Base-by-base conservation (phyloP, 2,113 vertebrate genomes). In the Todiramphus chloris region DNA sequence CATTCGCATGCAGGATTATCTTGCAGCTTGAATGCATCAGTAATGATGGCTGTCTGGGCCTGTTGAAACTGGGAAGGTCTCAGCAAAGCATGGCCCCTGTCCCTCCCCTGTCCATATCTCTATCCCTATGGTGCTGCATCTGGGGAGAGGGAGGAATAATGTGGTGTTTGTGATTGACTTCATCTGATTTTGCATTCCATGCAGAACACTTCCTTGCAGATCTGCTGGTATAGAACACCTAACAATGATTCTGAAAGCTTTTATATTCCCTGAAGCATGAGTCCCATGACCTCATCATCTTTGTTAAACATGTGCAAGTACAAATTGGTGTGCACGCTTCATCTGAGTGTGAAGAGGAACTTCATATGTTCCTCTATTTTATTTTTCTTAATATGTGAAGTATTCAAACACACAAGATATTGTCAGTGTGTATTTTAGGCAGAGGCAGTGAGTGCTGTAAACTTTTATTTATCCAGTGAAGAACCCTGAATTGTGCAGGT, bases 91-190 rank as follows among this genome's bases (percentile, higher is more conserved):
- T n/a, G 72, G 15, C 75, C 28, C 63, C 37, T 56, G 21, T 35
- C 56, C 20, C 13, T 83, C 7, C n/a, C 16, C 10, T 39, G 0
- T 50, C 9, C 24, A 5, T 82, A 35, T 39, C 24, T 3, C 33
- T 48, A 2, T 24, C 19, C 31, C 3, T 23, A 0, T 23, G 2
- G 7, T 73, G 27, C 35, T 2, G 1, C 6, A 3, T 12, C 14
- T 48, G 21, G 13, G 17, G 7, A 68, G 30, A 64, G 48, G 50
- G 50, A 88, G 62, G n/a, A 41, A 39, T 63, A 53, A 77, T 43
- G 23, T 30, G 4, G 11, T 3, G 2, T 62, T 70, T 13, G 13
- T 28, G 58, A 64, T 62, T 55, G 51, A 33, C 13, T 16, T 33
- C 9, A 63, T 82, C 53, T 76, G 67, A 79, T 91, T 85, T 85